A percentile compares a stretch with the other conserved stretches of the same genome.
phyloP scores from a whole-genome alignment of 1,140 invertebrate species.

The Lepidostoma basale region DNA sequence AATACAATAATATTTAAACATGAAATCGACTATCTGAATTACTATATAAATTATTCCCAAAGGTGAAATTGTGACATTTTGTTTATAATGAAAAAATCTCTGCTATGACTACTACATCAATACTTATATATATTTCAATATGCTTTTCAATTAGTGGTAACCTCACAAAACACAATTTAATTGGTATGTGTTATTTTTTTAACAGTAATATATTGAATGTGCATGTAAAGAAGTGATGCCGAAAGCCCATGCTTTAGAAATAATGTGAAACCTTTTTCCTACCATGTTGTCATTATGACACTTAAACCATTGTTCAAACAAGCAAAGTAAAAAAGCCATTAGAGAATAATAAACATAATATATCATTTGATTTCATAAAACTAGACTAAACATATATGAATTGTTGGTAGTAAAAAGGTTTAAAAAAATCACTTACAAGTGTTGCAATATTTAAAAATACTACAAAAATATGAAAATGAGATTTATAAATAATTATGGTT shows the following conservation, averaged over 20 bases:
- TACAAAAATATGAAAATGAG: conserved; percentile 38
- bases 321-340: conserved; percentile 26
- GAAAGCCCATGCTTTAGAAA: not conserved
- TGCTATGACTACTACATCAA: no score
- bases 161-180: no score
- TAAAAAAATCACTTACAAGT: conserved; percentile 40
- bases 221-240: not conserved
- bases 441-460: conserved; percentile 43
- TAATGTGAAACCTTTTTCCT: conserved; percentile 36
- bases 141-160: no score
- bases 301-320: not conserved
- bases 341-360: conserved; percentile 36
- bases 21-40: no score
- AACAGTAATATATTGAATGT: no score
- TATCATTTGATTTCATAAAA: conserved; percentile 18
- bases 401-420: conserved; percentile 40
- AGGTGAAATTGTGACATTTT: no score
- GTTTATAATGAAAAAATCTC: no score
- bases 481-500: conserved; percentile 34
- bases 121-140: no score
- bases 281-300: conserved; percentile 6
- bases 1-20: no score
- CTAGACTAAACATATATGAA: conserved; percentile 27
- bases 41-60: no score
- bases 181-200: no score